A percentile compares a stretch with the other conserved stretches of the same genome.
These are phyloP conservation scores for Apantesis nais DNA, from an alignment of 2,888 invertebrate genomes.

Conservation along the genomic window DNA sequence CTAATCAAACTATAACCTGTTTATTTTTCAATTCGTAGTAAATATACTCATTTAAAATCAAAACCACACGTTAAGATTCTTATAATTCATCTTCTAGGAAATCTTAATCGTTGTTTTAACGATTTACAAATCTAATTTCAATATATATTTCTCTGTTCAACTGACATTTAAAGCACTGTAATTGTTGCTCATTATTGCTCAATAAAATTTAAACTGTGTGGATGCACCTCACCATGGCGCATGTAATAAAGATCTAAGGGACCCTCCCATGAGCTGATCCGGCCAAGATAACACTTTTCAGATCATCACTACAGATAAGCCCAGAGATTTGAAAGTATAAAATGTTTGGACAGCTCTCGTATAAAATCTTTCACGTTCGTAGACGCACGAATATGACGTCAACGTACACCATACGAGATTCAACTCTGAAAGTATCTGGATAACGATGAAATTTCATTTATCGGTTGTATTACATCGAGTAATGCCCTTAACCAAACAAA, in stretches of 20 bases:
- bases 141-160: constrained; percentile 36
- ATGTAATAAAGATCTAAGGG: constrained; percentile 85
- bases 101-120: constrained; percentile 1
- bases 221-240: constrained; percentile 55
- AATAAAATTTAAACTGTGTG: constrained; percentile 45
- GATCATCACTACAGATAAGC: constrained; percentile 83
- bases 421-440: constrained; percentile 38
- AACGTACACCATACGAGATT: constrained; percentile 50
- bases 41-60: neutral
- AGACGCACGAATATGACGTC: constrained; percentile 78
- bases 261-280: constrained; percentile 76
- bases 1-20: neutral
- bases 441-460: constrained; percentile 55
- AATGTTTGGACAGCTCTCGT: constrained; percentile 84
- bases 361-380: constrained; percentile 82
- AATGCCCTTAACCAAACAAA: constrained; percentile 52
- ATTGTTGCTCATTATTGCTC: constrained; percentile 44
- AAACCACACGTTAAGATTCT: constrained; percentile 1
- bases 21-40: neutral
- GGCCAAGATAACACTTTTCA: constrained; percentile 74
- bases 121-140: constrained; percentile 24
- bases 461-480: constrained; percentile 43
- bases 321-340: constrained; percentile 84
- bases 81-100: constrained; percentile 11
- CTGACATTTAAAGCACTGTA: constrained; percentile 41